Conservation (phyloP, 2,888 invertebrate genomes). For the Tenthredo scrophulariae region DNA sequence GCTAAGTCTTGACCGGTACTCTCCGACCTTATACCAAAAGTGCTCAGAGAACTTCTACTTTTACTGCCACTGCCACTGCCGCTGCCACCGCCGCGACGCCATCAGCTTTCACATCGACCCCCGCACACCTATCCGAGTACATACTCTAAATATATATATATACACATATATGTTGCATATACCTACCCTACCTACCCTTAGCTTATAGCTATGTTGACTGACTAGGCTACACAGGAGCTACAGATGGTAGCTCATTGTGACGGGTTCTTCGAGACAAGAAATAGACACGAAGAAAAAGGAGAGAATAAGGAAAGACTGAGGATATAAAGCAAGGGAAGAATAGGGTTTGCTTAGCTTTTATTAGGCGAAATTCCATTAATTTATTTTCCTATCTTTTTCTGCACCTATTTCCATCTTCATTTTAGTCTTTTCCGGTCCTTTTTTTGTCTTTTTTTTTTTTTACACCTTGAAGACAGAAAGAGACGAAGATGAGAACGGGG, state of each 20-base stretch:
- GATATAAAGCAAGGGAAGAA: background rate
- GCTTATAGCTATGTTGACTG: background rate
- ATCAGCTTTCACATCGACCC: slow-evolving; percentile 8
- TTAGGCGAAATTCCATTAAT: background rate
- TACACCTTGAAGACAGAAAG: background rate
- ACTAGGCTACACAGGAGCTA: background rate
- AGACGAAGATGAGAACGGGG: background rate
- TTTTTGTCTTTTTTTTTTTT: background rate
- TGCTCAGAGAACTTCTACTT: slow-evolving; percentile 43
- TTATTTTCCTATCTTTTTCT: background rate
- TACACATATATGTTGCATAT: background rate
- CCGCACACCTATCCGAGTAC: background rate
- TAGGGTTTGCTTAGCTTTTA: background rate
- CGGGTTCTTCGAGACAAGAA: background rate
- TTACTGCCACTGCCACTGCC: slow-evolving; percentile 10
- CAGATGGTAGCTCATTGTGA: background rate
- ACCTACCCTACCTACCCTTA: slow-evolving; percentile 3
- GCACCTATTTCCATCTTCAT: background rate
- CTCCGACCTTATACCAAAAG: slow-evolving; percentile 27
- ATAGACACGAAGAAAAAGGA: background rate
- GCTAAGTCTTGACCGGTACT: slow-evolving; percentile 52
- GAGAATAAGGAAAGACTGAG: background rate
- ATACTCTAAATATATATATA: background rate
- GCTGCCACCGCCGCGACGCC: background rate
- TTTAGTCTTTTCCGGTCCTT: background rate